Conservation (phyloP, 2,888 invertebrate genomes). For the Teleiodes luculella region DNA sequence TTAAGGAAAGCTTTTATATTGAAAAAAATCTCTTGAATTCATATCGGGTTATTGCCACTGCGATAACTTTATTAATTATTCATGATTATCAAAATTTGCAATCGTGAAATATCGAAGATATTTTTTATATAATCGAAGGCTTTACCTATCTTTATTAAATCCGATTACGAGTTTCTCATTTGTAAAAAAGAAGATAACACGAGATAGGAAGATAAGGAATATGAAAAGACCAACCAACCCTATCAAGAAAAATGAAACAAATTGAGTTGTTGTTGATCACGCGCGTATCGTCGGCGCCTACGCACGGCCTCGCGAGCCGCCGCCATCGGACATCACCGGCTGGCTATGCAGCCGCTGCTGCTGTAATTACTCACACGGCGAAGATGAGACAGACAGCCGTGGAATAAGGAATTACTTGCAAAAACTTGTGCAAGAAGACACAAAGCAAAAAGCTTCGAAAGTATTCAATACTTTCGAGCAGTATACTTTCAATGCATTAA, state of each 20-base stretch:
- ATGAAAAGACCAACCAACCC: constrained; percentile 32
- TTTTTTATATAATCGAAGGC: too few relatives aligned
- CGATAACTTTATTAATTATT: too few relatives aligned
- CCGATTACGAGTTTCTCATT: too few relatives aligned
- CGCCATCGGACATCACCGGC: background rate
- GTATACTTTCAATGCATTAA: too few relatives aligned
- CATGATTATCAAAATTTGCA: too few relatives aligned
- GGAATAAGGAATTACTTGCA: background rate
- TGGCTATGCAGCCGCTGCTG: background rate
- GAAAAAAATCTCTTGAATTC: too few relatives aligned
- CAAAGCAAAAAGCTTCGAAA: background rate
- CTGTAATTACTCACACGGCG: constrained; percentile 6
- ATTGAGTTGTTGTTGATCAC: constrained; percentile 55
- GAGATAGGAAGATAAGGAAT: background rate
- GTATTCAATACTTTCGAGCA: too few relatives aligned
- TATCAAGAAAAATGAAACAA: constrained; percentile 39
- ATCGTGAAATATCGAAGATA: too few relatives aligned
- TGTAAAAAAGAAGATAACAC: too few relatives aligned
- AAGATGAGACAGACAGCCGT: constrained; percentile 3
- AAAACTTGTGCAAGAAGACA: constrained; percentile 12
- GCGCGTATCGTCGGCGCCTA: constrained; percentile 34
- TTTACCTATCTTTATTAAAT: too few relatives aligned
- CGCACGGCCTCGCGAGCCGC: constrained; percentile 21
- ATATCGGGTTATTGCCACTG: too few relatives aligned
- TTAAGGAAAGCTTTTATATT: background rate